Evolutionary conservation across 2,888 invertebrate genomes (phyloP).

Genomic region (Cerceris rybyensis): DNA sequence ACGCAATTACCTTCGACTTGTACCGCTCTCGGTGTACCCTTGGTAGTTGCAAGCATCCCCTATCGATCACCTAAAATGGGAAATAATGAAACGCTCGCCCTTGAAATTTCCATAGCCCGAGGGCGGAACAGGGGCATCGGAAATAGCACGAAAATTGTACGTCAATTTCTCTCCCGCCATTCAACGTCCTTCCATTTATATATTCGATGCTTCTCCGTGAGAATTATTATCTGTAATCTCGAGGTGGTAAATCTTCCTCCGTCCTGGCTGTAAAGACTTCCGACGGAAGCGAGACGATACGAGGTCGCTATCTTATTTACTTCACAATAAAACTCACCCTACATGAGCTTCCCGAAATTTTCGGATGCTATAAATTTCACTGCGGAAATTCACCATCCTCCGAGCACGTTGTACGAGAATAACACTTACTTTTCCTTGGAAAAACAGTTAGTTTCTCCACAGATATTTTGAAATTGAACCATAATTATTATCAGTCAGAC

Average conservation of each 20-base stretch:
- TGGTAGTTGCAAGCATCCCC: constrained; percentile 2
- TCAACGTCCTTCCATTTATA: neutral
- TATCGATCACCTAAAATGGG: constrained; percentile 52
- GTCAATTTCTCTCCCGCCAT: constrained; percentile 31
- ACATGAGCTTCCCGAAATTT: neutral
- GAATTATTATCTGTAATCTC: neutral
- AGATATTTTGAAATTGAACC: too few relatives aligned
- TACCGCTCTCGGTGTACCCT: neutral
- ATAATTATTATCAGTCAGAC: too few relatives aligned
- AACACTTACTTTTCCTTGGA: too few relatives aligned
- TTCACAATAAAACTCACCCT: neutral
- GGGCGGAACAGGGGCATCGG: constrained; percentile 26
- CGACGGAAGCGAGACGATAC: neutral
- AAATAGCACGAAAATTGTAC: constrained; percentile 52
- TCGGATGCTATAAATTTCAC: too few relatives aligned
- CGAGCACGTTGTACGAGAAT: too few relatives aligned
- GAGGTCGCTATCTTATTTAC: neutral
- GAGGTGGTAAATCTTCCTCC: neutral
- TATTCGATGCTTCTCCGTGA: constrained; percentile 10
- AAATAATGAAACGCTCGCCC: constrained; percentile 53
- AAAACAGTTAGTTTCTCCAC: too few relatives aligned
- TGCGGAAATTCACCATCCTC: too few relatives aligned
- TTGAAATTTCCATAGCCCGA: constrained; percentile 64
- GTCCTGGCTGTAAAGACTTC: neutral
- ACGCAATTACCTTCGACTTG: constrained; percentile 28